Base-by-base conservation (phyloP, 1,140 invertebrate species). In the Leptinotarsa undecemlineata region DNA sequence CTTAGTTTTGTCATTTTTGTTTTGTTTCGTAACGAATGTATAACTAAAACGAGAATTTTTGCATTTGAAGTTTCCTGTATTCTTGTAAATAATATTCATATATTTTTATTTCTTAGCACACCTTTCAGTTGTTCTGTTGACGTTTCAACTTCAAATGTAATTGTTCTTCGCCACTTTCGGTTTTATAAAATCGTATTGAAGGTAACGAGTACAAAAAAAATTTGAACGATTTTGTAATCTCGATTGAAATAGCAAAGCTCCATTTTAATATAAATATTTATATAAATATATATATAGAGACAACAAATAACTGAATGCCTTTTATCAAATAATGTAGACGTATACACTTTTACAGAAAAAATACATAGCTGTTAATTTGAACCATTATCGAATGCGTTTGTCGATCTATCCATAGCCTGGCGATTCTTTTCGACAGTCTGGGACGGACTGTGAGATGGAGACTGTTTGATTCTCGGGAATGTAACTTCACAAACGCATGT, bases 331-430 rank as follows among this genome's bases (percentile, higher is more conserved):
- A 84, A 79, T 81, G 83, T 84, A 84, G 83, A 82, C 78, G 81
- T 84, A 84, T 83, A 81, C 81, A 84, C 83, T 84, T 84, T 84
- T 84, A 84, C 83, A 84, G 82, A 82, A 81, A 80, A 77, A 76
- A 77, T 60, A 77, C 76, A 81, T 81, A 83, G 81, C 78, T 84
- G 73, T 81, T 83, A 80, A 82, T 82, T 83, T 82, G 72, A 78
- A 74, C 72, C 63, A 64, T 57, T 57, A 57, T 57, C 63, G 20
- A 64, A 64, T 64, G 63, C 63, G 63, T 64, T 64, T 64, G 63
- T 64, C 20, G 14, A 64, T 23, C 63, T 20, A 4, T 33, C 63
- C 20, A 20, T 20, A 33, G 20, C 63, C 63, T 64, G 17, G 63
- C n/a, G 15, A 57, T 57, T 57, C 6, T n/a, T 42, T 42, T 42